These are phyloP conservation scores for Agonopterix arenella DNA, from an alignment of 2,888 invertebrate genomes.

Conservation along the genomic window DNA sequence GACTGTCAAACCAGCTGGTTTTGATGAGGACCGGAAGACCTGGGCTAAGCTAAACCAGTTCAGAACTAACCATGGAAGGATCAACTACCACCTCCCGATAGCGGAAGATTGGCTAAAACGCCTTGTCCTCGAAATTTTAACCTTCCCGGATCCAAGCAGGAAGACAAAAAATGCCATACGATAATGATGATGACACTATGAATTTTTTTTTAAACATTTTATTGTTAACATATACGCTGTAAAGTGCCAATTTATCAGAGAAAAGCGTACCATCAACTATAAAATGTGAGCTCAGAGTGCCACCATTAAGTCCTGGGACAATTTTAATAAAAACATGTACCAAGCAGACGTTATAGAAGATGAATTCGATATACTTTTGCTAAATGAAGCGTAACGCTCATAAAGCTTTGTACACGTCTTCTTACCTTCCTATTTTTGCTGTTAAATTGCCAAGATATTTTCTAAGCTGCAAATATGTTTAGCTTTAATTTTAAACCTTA, in stretches of 20 bases:
- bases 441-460: slow-evolving; percentile 2
- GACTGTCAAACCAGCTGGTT: too few species aligned
- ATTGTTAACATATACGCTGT: background rate
- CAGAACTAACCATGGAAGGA: too few species aligned
- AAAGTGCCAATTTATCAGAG: slow-evolving; percentile 33
- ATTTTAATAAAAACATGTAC: slow-evolving; percentile 56
- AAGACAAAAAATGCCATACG: too few species aligned
- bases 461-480: background rate
- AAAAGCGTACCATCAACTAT: slow-evolving; percentile 26
- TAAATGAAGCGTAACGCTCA: slow-evolving; percentile 70
- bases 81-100: too few species aligned
- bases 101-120: too few species aligned
- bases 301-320: slow-evolving; percentile 28
- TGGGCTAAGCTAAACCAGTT: too few species aligned
- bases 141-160: too few species aligned
- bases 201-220: too few species aligned
- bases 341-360: slow-evolving; percentile 45
- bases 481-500: background rate
- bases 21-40: too few species aligned
- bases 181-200: too few species aligned
- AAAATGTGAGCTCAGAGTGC: slow-evolving; percentile 26
- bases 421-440: slow-evolving; percentile 38
- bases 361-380: slow-evolving; percentile 72
- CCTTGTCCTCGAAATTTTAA: too few species aligned
- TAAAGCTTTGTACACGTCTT: slow-evolving; percentile 44